Evolutionary conservation across 2,797 vertebrate species (phyloP).

Genomic region (Anableps anableps): DNA sequence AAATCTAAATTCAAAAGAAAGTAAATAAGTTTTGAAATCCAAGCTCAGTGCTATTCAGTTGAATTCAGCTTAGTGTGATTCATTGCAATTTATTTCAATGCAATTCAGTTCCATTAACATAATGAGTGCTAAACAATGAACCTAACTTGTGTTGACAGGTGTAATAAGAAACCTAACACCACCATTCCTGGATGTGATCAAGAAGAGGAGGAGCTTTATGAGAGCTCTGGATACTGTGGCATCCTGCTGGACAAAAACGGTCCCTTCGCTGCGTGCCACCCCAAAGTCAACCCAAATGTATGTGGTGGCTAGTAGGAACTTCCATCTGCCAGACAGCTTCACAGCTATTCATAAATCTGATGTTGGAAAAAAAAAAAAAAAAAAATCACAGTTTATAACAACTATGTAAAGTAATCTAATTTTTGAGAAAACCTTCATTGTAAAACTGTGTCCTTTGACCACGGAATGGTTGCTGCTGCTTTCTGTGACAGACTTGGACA

Average conservation of each 20-base stretch:
- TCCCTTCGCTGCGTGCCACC: constrained; percentile 80
- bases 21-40: neutral
- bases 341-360: neutral
- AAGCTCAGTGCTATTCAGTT: neutral
- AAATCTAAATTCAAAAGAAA: too few species aligned
- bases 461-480: neutral
- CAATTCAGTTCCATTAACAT: neutral
- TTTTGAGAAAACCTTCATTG: neutral
- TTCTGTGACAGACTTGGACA: neutral
- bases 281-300: constrained; percentile 78
- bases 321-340: neutral
- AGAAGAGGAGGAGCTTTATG: constrained; percentile 68
- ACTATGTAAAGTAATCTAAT: neutral
- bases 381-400: neutral
- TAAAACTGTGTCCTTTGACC: neutral
- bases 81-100: neutral
- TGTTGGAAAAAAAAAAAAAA: too few species aligned
- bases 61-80: neutral
- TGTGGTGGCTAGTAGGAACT: neutral
- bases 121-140: neutral
- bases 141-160: constrained; percentile 54
- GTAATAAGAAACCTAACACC: constrained; percentile 68
- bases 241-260: constrained; percentile 76
- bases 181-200: constrained; percentile 71
- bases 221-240: constrained; percentile 77